Evolutionary conservation across 2,113 vertebrate species (phyloP).

Genomic region (Sorex araneus): DNA sequence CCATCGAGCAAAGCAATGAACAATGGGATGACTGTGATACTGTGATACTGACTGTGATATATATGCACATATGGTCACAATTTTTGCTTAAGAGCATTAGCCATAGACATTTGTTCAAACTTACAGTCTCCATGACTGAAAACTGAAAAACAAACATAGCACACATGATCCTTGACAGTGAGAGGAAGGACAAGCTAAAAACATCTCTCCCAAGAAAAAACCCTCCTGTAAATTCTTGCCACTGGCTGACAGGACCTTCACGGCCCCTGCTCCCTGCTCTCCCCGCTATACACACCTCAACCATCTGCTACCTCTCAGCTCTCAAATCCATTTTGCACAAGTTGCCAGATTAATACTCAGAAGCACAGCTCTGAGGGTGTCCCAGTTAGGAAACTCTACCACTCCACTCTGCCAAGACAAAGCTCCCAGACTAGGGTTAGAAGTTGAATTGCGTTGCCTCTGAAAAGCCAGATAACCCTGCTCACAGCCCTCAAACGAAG

Average conservation of each 20-base stretch:
- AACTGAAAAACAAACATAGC: background rate
- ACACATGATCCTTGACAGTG: background rate
- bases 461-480: background rate
- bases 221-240: background rate
- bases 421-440: background rate
- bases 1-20: too few species aligned
- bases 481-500: background rate
- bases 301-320: too few species aligned
- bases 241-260: background rate
- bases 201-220: background rate
- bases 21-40: too few species aligned
- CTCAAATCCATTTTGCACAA: background rate
- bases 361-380: background rate
- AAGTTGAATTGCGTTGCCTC: background rate
- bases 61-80: background rate
- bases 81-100: conserved; percentile 15
- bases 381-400: background rate
- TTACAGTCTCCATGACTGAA: background rate
- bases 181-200: background rate
- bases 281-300: too few species aligned
- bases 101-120: background rate
- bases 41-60: too few species aligned
- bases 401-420: background rate
- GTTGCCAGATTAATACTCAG: background rate
- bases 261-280: too few species aligned